Base-by-base conservation (phyloP, 2,113 vertebrate species). In the Salvelinus alpinus region DNA sequence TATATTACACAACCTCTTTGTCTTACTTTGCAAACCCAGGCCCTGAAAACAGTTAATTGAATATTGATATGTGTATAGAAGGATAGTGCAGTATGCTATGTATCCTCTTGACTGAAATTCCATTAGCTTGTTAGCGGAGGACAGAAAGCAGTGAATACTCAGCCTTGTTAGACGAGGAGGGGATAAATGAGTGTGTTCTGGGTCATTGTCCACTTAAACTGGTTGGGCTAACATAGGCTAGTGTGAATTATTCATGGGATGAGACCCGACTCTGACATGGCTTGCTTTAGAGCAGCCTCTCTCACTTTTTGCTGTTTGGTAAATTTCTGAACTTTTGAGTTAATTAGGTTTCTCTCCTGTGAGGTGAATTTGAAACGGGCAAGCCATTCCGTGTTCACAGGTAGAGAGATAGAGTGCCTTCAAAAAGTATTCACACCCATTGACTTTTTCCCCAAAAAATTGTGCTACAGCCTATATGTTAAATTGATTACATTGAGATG, bases 181-280 rank as follows among this genome's bases (percentile, higher is more conserved):
- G 38, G 38, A 9, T 44, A 91, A 93, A 90, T 91, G 91, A 89
- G 84, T 91, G 88, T 88, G 86, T 86, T 82, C 82, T 71, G 91
- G 92, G 92, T 93, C 91, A 92, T 87, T 92, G 92, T 93, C 91
- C 91, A 92, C 90, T 93, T 91, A 89, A 88, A 89, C 88, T 90
- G 83, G 66, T 88, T 89, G 82, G 81, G 85, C 82, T 84, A 87
- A 85, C 86, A 62, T 75, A 59, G 87, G 79, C 82, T 78, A 80
- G 78, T 84, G 68, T 93, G 91, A 91, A 93, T 93, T 89, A 93
- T 92, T 91, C 91, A 93, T 92, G 80, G 80, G 77, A 78, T 81
- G 74, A 79, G 86, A 91, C 89, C 90, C 5, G 72, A 11, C 78
- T 20, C 84, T 86, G 87, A 86, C 89, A 84, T 77, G 82, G 81